Conservation (phyloP, 2,113 vertebrate species). For the Scytalopus superciliaris region DNA sequence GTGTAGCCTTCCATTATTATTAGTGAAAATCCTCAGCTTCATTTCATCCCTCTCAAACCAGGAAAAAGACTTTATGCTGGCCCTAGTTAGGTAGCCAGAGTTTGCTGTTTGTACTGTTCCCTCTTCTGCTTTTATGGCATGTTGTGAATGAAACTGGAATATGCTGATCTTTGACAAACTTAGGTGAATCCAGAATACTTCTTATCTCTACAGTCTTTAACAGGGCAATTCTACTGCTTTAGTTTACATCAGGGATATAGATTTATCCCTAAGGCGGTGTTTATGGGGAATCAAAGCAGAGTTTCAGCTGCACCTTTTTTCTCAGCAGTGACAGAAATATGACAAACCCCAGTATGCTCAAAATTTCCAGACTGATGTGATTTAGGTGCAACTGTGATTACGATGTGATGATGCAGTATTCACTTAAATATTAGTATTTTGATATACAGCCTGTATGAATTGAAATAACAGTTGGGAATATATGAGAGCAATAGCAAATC, state of each 20-base stretch:
- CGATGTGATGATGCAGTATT: background rate
- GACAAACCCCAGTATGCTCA: background rate
- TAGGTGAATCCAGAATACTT: background rate
- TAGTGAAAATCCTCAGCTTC: background rate
- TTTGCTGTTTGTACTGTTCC: background rate
- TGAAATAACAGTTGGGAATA: background rate
- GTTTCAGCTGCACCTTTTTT: background rate
- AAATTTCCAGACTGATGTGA: background rate
- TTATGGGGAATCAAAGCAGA: background rate
- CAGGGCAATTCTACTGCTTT: background rate
- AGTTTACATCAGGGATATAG: background rate
- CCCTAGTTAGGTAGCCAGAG: background rate
- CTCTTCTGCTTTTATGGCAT: background rate
- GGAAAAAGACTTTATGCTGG: background rate
- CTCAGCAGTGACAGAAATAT: background rate
- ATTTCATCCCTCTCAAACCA: background rate
- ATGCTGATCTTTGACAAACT: background rate
- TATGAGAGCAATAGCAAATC: background rate
- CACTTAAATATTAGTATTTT: background rate
- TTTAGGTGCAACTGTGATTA: background rate
- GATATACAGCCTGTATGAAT: background rate
- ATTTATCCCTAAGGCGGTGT: background rate
- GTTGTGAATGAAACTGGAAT: background rate
- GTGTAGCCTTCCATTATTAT: background rate
- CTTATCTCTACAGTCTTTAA: background rate